Base-by-base conservation (phyloP, 2,113 vertebrate species). In the Phrynosoma platyrhinos region DNA sequence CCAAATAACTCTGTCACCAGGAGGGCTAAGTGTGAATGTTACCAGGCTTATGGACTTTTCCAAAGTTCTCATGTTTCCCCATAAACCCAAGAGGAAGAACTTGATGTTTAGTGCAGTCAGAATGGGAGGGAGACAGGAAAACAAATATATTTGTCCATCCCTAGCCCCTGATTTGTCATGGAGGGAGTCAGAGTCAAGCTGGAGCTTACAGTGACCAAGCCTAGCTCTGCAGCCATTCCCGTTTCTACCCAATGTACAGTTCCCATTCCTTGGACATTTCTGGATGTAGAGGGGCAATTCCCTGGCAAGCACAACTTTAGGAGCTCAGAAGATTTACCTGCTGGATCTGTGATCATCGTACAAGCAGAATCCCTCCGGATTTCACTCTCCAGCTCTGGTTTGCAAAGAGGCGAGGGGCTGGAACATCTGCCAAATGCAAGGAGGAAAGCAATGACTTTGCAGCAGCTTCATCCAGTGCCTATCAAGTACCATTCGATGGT, bases 311-410 rank as follows among this genome's bases (percentile, higher is more conserved):
- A 47, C 47, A 47, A 47, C 47, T 47, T 47, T 7, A 1, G 9
- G 1, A 12, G 3, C 32, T 30, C 23, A 42, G 20, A 81, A 47
- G 42, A 18, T 12, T 16, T 95, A 98, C 97, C 98, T 79, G 93
- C 91, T 81, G 91, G 86, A 69, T 97, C 96, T 10, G 89, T 95
- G 89, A 98, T 98, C 94, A 97, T 97, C 92, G 97, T 97, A 92
- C 97, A 98, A 89, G 92, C 95, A 42, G 96, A 95, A 58, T 96
- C 94, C 89, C 98, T 97, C 82, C 95, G 91, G 79, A 97, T 97
- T 47, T 98, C 97, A 66, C 91, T 96, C 83, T 97, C 94, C 12
- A 96, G 90, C 0, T 90, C 79, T n/a, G 92, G 69, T 77, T 98
- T 96, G 93, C 97, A 98, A 2, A 62, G 16, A 4, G 92, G 86